phyloP scores from a whole-genome alignment of 2,113 vertebrate species.

The Atlantisia rogersi region DNA sequence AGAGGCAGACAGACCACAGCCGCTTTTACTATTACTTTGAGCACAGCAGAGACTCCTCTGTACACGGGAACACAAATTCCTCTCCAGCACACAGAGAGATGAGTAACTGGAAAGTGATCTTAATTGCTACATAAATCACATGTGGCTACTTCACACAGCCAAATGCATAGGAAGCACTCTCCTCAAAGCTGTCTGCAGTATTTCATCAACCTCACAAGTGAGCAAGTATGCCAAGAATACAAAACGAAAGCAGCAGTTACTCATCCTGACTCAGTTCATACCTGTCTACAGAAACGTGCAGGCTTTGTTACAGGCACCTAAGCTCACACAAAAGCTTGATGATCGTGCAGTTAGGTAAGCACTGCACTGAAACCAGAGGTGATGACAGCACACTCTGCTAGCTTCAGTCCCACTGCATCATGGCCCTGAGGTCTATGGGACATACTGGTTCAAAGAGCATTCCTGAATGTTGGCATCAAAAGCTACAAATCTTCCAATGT shows the following conservation, averaged over 20 bases:
- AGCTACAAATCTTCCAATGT: not conserved
- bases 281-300: rapidly evolving
- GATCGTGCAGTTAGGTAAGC: not conserved
- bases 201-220: not conserved
- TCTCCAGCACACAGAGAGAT: not conserved
- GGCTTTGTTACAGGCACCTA: not conserved
- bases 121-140: slow-evolving; percentile 58
- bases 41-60: not conserved
- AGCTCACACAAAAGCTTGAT: not conserved
- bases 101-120: slow-evolving; percentile 36
- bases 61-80: not conserved
- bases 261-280: not conserved
- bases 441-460: not conserved
- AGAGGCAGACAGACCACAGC: not conserved
- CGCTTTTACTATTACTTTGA: slow-evolving; percentile 3
- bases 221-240: not conserved
- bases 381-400: not conserved
- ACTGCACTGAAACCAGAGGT: not conserved
- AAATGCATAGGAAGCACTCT: slow-evolving; percentile 44
- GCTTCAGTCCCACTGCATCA: not conserved
- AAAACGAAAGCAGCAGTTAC: not conserved
- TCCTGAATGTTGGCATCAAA: not conserved
- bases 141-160: slow-evolving; percentile 13
- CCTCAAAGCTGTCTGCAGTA: slow-evolving; percentile 8
- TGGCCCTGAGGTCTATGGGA: not conserved